These are phyloP conservation scores for Heliconius eleuchia DNA, from an alignment of 1,140 invertebrate genomes.

Conservation along the genomic window DNA sequence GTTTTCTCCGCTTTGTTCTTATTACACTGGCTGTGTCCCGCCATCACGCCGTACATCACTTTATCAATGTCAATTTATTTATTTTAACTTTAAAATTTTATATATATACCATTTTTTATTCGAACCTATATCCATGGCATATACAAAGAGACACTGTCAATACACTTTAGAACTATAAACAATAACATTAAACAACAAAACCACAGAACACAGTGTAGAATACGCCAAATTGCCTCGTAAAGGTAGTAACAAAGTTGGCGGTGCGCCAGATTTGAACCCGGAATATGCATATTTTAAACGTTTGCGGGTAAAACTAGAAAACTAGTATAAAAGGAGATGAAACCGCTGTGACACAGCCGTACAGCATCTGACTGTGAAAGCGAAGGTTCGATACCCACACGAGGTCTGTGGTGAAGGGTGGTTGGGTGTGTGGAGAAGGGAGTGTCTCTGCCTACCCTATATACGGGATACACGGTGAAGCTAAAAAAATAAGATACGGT, in stretches of 20 bases:
- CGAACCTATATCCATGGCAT: not conserved
- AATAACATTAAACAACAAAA: not conserved
- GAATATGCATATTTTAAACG: slow-evolving; percentile 1
- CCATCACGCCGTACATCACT: slow-evolving; percentile 1
- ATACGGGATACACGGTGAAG: no score
- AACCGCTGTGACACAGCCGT: not conserved
- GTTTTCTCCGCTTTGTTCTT: not conserved
- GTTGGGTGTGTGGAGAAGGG: no score
- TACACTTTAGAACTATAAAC: no score
- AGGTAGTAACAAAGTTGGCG: not conserved
- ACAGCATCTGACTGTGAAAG: not conserved
- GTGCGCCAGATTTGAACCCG: not conserved
- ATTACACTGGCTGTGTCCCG: not conserved
- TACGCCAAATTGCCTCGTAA: not conserved
- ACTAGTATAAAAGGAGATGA: not conserved
- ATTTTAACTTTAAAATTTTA: no score
- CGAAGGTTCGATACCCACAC: no score
- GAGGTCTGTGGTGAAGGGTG: not conserved
- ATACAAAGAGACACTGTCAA: no score
- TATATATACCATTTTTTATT: no score
- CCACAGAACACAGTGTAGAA: not conserved
- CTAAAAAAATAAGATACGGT: no score
- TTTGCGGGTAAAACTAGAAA: not conserved
- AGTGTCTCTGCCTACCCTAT: no score
- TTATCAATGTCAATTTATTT: no score